Evolutionary conservation across 2,888 invertebrate genomes (phyloP).

Genomic region (Amphiduros pacificus): DNA sequence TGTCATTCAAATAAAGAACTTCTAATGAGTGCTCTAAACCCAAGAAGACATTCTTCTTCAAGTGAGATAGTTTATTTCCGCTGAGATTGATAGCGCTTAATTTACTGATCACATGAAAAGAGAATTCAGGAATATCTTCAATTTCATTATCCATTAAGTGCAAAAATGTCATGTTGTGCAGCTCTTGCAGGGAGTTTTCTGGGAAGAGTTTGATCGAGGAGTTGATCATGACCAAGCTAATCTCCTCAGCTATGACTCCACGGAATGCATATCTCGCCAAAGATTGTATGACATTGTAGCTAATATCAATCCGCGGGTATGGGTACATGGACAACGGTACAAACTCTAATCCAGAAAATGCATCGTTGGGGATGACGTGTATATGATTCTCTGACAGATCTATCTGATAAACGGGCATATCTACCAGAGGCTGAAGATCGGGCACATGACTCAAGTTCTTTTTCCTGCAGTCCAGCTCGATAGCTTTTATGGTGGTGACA

Average conservation of each 20-base stretch:
- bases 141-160: background rate
- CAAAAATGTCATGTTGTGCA: background rate
- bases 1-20: background rate
- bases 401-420: background rate
- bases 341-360: background rate
- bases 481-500: background rate
- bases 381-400: background rate
- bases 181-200: background rate
- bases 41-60: background rate
- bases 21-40: background rate
- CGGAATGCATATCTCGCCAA: background rate
- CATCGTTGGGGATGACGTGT: background rate
- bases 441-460: background rate
- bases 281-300: background rate
- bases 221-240: background rate
- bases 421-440: background rate
- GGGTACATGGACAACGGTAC: background rate
- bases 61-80: background rate
- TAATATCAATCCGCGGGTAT: background rate
- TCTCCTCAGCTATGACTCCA: background rate
- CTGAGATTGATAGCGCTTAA: background rate
- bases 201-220: background rate
- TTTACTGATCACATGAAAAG: background rate
- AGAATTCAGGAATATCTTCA: background rate
- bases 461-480: constrained; percentile 1